Conservation (phyloP, 2,113 vertebrate genomes). For the Calidris pugnax region DNA sequence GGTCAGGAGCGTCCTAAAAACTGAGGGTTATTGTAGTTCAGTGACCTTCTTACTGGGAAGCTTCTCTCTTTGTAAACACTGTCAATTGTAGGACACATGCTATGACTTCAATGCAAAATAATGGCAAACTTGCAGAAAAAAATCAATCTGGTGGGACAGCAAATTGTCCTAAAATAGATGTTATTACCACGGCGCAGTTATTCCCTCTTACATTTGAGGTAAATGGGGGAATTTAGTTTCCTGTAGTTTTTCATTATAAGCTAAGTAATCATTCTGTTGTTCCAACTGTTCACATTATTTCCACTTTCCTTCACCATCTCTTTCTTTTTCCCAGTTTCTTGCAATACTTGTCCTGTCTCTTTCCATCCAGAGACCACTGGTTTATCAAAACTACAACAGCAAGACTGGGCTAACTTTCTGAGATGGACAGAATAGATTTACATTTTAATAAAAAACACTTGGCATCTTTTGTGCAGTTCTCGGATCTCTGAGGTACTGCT, state of each 20-base stretch:
- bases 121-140: neutral
- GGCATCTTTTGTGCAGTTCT: neutral
- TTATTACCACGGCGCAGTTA: neutral
- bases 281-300: neutral
- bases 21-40: constrained; percentile 49
- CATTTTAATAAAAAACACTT: fast-evolving
- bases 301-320: neutral
- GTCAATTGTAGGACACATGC: neutral
- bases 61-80: constrained; percentile 12
- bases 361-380: neutral
- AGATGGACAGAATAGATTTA: neutral
- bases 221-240: constrained; percentile 1
- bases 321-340: neutral
- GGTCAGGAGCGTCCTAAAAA: neutral
- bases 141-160: neutral
- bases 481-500: neutral
- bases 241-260: neutral
- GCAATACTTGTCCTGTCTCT: neutral
- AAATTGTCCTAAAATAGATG: constrained; percentile 13
- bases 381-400: neutral
- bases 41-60: constrained; percentile 17
- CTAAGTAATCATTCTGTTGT: neutral
- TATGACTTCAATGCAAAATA: constrained; percentile 41
- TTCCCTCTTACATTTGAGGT: neutral
- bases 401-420: neutral